phyloP scores from a whole-genome alignment of 2,113 vertebrate genomes.

The Scomber scombrus region DNA sequence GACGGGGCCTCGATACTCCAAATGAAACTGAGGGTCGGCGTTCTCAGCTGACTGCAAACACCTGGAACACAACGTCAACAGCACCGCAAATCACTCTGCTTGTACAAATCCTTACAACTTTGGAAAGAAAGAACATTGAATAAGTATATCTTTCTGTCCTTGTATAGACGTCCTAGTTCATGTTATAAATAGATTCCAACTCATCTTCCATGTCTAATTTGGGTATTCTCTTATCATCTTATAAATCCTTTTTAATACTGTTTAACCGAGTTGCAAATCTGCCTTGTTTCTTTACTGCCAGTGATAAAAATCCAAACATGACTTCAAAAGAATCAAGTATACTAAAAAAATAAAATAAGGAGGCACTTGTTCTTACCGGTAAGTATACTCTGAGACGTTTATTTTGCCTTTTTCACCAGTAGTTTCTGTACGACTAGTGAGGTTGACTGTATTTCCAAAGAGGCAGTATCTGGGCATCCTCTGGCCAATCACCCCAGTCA shows the following conservation, averaged over 20 bases:
- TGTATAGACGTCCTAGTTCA: background rate
- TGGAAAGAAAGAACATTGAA: constrained; percentile 7
- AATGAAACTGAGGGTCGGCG: constrained; percentile 93
- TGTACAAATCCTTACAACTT: no score
- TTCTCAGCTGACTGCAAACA: constrained; percentile 97
- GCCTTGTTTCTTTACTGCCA: background rate
- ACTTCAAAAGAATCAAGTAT: background rate
- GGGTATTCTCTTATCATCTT: background rate
- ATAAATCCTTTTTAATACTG: background rate
- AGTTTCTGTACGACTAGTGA: constrained; percentile 98
- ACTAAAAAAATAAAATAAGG: background rate
- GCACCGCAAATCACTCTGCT: no score
- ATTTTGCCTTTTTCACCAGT: constrained; percentile 97
- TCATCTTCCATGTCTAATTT: background rate
- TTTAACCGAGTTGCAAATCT: background rate
- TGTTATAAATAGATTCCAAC: background rate
- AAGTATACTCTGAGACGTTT: constrained; percentile 97
- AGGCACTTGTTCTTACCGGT: constrained; percentile 84
- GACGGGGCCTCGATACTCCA: constrained; percentile 94
- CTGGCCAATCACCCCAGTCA: constrained; percentile 98
- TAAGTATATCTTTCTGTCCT: constrained; percentile 2
- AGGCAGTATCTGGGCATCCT: constrained; percentile 99
- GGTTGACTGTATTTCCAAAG: constrained; percentile 98
- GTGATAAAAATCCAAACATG: background rate
- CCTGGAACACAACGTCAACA: constrained; percentile 76